Base-by-base conservation (phyloP, 2,113 vertebrate genomes). In the Platichthys stellatus region DNA sequence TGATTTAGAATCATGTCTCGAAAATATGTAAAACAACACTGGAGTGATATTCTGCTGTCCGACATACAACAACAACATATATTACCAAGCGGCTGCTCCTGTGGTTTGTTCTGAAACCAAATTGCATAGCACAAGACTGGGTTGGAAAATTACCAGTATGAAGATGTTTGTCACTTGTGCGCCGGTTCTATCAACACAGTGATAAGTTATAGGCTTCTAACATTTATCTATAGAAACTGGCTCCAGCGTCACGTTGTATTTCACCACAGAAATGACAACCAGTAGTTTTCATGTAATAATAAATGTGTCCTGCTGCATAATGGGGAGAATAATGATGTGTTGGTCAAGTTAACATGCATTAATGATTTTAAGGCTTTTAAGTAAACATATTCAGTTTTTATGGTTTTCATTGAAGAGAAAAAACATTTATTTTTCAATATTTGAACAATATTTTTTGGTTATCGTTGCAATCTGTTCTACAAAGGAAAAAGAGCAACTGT, bases 361-460 rank as follows among this genome's bases (percentile, higher is more conserved):
- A 18, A 18, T 17, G 45, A 49, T 49, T 49, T 49, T 49, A 15
- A 18, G 4, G 4, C 45, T 49, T 45, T 67, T 6, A 23, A 49
- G 9, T 31, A 80, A 49, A 84, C 58, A 59, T 8, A 54, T 71
- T 63, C 59, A 31, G 10, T 21, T 49, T 5, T 17, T 14, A 24
- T 56, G 8, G 23, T 31, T 51, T 63, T 72, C n/a, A 35, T 67
- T 18, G n/a, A 3, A 31, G 17, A 38, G 35, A 38, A 71, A 53
- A 59, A 40, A 31, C 21, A 28, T 17, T 51, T 35, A 17, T 5
- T 59, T 43, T 12, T 56, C 61, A 31, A 14, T 18, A n/a, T 62
- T 20, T 57, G 23, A 63, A 10, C 31, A 23, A 10, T 47, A 49
- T 64, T 70, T 76, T 70, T 26, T n/a, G 40, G 17, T 53, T 2